phyloP scores from a whole-genome alignment of 2,888 invertebrate genomes.

The Bruchidius siliquastri region DNA sequence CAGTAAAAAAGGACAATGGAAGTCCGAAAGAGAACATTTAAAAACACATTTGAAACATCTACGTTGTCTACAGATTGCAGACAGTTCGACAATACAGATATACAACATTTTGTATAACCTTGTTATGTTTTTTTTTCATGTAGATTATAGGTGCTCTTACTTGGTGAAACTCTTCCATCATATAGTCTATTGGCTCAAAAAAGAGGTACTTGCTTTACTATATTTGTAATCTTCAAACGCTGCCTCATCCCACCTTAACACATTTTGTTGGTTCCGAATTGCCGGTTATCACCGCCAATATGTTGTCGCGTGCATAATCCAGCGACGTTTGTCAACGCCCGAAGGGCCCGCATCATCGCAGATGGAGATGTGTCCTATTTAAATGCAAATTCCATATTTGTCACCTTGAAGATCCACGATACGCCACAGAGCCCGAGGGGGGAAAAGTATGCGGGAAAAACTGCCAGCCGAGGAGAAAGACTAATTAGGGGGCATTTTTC shows the following conservation, averaged over 20 bases:
- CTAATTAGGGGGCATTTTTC: not conserved
- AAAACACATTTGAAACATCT: too few relatives aligned
- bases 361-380: constrained; percentile 62
- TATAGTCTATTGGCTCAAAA: too few relatives aligned
- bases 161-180: too few relatives aligned
- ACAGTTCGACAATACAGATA: too few relatives aligned
- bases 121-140: too few relatives aligned
- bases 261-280: not conserved
- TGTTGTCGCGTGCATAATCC: not conserved
- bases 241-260: not conserved
- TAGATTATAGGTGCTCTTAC: too few relatives aligned
- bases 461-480: not conserved
- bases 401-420: constrained; percentile 44
- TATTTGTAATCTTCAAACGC: too few relatives aligned
- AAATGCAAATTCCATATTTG: constrained; percentile 65
- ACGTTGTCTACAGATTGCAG: too few relatives aligned
- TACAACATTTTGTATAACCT: too few relatives aligned
- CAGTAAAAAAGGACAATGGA: too few relatives aligned
- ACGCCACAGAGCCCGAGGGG: not conserved
- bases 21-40: too few relatives aligned
- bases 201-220: too few relatives aligned
- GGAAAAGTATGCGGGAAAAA: not conserved
- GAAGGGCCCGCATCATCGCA: constrained; percentile 43
- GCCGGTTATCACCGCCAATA: not conserved
- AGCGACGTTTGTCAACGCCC: not conserved